Evolutionary conservation across 2,113 vertebrate species (phyloP), one percentile per base, ranked within the genome.

Genomic region (Ursus arctos): DNA sequence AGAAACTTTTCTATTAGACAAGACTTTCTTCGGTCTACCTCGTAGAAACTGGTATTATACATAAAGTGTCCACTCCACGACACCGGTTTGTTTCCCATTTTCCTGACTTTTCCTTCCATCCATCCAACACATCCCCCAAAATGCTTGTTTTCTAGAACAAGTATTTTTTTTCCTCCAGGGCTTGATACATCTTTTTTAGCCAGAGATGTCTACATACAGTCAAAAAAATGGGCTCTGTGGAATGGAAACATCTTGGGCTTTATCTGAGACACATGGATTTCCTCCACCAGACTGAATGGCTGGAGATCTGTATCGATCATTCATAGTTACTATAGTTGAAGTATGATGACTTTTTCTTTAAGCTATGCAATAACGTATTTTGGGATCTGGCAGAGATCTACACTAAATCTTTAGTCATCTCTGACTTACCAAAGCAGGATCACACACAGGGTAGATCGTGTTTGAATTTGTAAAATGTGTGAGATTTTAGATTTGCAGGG

Each of bases 381-480:
- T 92, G 19, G 47, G 69, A 53, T 69, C 77, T 72, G 51, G 47
- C 40, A 36, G 36, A 96, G 33, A 53, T 13, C n/a, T 11, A 43
- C 7, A 9, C 21, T 33, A 82, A 55, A 85, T 51, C 14, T 82
- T 76, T 61, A 96, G 28, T 12, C 26, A 19, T 61, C 21, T 95
- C 69, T 90, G 40, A 61, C 63, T 67, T 80, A 80, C 14, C 61
- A 88, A 94, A 67, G 36, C 14, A 79, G 33, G 36, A 59, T 82
- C 1, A n/a, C 86, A 43, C 12, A 67, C 14, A 51, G 24, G 49
- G 63, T 67, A 72, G 85, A 13, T 92, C 51, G 31, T 22, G 14
- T 90, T 47, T 74, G 76, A 51, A 61, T 89, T 86, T 94, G 36
- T 85, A 51, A 95, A 79, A 59, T n/a, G 53, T 92, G 31, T 36